These are phyloP conservation scores for Sparus aurata DNA, from an alignment of 2,797 vertebrate genomes.

Conservation along the genomic window DNA sequence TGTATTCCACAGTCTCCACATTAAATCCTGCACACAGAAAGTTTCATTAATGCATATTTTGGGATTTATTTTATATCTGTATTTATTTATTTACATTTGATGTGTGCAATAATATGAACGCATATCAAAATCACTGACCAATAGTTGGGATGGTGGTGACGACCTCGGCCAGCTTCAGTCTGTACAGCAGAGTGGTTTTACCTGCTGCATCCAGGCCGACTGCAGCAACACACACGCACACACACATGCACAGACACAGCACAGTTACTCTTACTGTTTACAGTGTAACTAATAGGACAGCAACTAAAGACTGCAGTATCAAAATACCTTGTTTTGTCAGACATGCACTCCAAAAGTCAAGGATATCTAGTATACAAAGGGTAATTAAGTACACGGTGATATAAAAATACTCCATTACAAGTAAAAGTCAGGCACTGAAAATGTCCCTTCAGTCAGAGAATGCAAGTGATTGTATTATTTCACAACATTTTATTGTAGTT, in stretches of 20 bases:
- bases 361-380: too few relatives aligned
- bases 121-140: constrained; percentile 74
- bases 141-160: constrained; percentile 95
- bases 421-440: not conserved
- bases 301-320: too few relatives aligned
- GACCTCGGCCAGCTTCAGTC: constrained; percentile 94
- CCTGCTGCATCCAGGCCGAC: constrained; percentile 97
- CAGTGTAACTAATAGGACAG: not conserved
- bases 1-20: constrained; percentile 95
- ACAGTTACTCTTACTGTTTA: not conserved
- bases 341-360: too few relatives aligned
- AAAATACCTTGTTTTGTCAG: too few relatives aligned
- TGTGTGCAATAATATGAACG: too few relatives aligned
- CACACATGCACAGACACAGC: not conserved
- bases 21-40: constrained; percentile 88
- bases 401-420: not conserved
- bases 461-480: too few relatives aligned
- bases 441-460: too few relatives aligned
- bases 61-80: too few relatives aligned
- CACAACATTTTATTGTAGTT: too few relatives aligned
- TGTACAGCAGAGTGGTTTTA: constrained; percentile 96
- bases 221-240: constrained; percentile 62
- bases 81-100: not conserved
- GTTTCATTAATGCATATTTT: too few relatives aligned
- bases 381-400: not conserved